Evolutionary conservation across 64 coral and sea anemone species (phyloP).

Genomic region (Dendronephthya gigantea): DNA sequence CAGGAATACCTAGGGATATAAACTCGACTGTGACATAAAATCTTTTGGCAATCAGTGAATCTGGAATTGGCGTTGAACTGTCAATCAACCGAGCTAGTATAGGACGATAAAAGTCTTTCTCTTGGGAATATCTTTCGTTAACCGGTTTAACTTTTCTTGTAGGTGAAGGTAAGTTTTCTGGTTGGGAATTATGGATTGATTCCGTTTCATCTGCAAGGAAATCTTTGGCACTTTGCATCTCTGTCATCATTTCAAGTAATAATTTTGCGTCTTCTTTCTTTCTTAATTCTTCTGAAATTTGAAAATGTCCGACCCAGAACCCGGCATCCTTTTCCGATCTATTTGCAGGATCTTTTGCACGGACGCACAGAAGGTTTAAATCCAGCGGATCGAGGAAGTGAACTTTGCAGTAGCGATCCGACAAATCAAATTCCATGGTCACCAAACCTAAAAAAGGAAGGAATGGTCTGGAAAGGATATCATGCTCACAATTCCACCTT

Average conservation of each 20-base stretch:
- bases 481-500: no score
- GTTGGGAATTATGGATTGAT: no score
- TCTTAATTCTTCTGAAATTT: not conserved
- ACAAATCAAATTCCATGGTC: not conserved
- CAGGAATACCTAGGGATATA: not conserved
- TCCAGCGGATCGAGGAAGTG: not conserved
- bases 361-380: not conserved
- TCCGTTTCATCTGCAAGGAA: no score
- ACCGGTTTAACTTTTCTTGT: not conserved
- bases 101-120: not conserved
- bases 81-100: not conserved
- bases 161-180: no score
- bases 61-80: not conserved
- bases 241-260: not conserved
- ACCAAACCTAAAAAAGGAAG: not conserved
- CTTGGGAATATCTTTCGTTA: not conserved
- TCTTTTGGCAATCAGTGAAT: not conserved
- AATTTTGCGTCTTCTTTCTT: not conserved
- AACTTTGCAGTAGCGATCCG: not conserved
- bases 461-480: no score
- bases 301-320: slow-evolving; percentile 1
- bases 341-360: not conserved
- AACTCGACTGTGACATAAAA: not conserved
- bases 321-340: not conserved
- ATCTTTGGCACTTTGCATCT: not conserved